phyloP scores from a whole-genome alignment of 2,113 vertebrate genomes.

The Buteo buteo region DNA sequence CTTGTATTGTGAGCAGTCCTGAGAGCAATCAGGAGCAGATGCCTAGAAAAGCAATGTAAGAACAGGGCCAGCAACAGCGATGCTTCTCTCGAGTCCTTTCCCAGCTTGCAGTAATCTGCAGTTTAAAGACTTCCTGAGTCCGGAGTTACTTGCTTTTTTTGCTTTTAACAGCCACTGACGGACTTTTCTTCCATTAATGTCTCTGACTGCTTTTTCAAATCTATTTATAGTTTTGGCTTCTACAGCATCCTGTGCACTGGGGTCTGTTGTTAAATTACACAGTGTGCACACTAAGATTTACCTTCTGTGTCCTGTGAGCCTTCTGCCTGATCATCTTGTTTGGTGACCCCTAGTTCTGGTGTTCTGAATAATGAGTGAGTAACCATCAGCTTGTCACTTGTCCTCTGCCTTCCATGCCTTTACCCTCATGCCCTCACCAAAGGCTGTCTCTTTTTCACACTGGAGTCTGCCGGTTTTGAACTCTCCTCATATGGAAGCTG shows the following conservation, averaged over 20 bases:
- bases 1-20: rapidly evolving
- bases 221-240: slow-evolving; percentile 55
- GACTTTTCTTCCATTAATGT: slow-evolving; percentile 28
- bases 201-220: neutral
- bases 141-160: slow-evolving; percentile 10
- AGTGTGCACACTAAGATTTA: neutral
- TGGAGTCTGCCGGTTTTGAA: neutral
- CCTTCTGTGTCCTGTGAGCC: neutral
- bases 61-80: neutral
- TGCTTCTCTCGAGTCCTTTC: neutral
- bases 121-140: slow-evolving; percentile 52
- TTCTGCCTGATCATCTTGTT: neutral
- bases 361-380: neutral
- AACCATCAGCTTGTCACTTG: neutral
- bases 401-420: neutral
- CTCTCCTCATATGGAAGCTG: neutral
- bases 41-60: neutral
- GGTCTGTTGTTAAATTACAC: neutral
- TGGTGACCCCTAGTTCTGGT: neutral
- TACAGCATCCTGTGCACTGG: neutral
- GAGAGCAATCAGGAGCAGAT: neutral
- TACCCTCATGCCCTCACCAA: neutral
- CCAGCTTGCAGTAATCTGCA: slow-evolving; percentile 44
- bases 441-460: rapidly evolving
- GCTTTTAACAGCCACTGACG: slow-evolving; percentile 17